A percentile compares a stretch with the other conserved stretches of the same genome.
These are phyloP conservation scores for Trematomus loennbergii DNA, from an alignment of 2,113 vertebrate species.

Conservation along the genomic window DNA sequence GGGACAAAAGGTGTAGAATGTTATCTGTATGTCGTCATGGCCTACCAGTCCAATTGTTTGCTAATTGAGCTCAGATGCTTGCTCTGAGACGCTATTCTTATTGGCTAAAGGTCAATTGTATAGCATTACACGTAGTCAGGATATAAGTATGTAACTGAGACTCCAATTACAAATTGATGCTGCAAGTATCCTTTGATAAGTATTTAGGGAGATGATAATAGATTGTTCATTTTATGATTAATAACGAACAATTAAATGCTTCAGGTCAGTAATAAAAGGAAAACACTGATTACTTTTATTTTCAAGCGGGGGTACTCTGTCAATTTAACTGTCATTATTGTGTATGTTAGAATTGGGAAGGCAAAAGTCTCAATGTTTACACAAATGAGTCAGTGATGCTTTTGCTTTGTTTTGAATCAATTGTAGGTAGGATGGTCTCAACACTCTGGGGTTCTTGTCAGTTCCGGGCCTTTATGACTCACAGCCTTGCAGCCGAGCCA, in stretches of 20 bases:
- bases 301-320: too few relatives aligned
- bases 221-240: background rate
- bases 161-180: background rate
- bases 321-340: background rate
- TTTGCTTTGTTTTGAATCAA: conserved; percentile 24
- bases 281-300: background rate
- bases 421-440: conserved; percentile 36
- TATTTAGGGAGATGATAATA: background rate
- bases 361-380: background rate
- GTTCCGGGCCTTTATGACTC: conserved; percentile 50
- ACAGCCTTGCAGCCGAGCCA: conserved; percentile 39
- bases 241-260: background rate
- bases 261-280: background rate
- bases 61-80: background rate
- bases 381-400: conserved; percentile 28
- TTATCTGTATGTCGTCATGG: background rate
- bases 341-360: background rate
- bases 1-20: conserved; percentile 40
- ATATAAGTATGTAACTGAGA: background rate
- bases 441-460: conserved; percentile 22
- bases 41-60: background rate
- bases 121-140: background rate
- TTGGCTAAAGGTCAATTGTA: background rate
- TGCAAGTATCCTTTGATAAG: background rate
- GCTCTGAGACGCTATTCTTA: background rate